A percentile compares a stretch with the other conserved stretches of the same genome.
Evolutionary conservation across 2,797 vertebrate genomes (phyloP).

Genomic region (Typhlichthys eigenmanni): DNA sequence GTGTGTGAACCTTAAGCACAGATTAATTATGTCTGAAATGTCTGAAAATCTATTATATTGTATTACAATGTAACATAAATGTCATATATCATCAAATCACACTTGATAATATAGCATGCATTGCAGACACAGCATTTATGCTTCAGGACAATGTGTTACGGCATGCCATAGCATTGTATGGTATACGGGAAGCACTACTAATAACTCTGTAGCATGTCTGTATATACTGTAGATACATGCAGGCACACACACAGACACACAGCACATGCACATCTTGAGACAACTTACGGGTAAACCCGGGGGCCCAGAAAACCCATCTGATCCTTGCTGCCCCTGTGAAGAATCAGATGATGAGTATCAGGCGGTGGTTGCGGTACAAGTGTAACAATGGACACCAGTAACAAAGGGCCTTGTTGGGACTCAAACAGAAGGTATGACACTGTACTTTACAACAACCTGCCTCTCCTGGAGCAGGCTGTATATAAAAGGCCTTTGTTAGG

Average conservation of each 20-base stretch:
- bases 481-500: too few relatives aligned
- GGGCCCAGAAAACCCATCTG: constrained; percentile 63
- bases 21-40: not conserved
- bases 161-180: too few relatives aligned
- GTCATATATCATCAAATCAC: not conserved
- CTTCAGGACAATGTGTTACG: too few relatives aligned
- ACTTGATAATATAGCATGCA: too few relatives aligned
- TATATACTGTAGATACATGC: not conserved
- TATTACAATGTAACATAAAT: not conserved
- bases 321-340: constrained; percentile 50
- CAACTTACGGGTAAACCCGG: constrained; percentile 62
- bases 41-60: too few relatives aligned
- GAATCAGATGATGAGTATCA: constrained; percentile 5
- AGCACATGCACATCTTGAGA: not conserved
- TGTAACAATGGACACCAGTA: not conserved
- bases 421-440: too few relatives aligned
- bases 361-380: not conserved
- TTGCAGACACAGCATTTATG: too few relatives aligned
- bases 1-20: constrained; percentile 4
- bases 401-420: too few relatives aligned
- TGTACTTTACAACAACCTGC: too few relatives aligned
- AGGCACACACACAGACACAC: not conserved
- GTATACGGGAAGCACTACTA: not conserved
- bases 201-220: not conserved
- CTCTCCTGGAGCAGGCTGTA: too few relatives aligned